A percentile compares a stretch with the other conserved stretches of the same genome.
These are phyloP conservation scores for Paguma larvata DNA, from an alignment of 2,797 vertebrate genomes.

Conservation along the genomic window DNA sequence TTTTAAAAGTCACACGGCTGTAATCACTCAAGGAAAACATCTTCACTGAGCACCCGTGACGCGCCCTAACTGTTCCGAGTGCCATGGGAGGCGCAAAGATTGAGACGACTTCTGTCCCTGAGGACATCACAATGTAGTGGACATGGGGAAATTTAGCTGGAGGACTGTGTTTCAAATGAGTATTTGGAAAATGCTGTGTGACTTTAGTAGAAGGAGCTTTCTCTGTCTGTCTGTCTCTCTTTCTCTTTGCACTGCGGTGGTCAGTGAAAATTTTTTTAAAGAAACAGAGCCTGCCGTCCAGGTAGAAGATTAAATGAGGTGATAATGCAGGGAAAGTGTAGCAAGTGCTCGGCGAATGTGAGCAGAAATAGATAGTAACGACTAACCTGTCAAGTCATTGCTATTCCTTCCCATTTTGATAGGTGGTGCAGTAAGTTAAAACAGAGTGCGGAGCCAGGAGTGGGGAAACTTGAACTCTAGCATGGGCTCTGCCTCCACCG, in stretches of 20 bases:
- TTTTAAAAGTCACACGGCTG: background rate
- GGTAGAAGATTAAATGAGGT: background rate
- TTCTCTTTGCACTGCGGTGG: background rate
- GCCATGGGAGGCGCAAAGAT: background rate
- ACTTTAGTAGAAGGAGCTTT: background rate
- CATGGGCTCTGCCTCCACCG: background rate
- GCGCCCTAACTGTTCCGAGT: background rate
- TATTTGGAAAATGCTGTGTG: background rate
- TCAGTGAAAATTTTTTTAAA: constrained; percentile 3
- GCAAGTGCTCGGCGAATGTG: background rate
- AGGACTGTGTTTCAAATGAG: background rate
- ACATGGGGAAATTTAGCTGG: background rate
- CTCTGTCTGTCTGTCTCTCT: no score
- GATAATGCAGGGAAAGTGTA: background rate
- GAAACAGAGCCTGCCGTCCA: background rate
- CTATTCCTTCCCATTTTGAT: background rate
- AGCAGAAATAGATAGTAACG: background rate
- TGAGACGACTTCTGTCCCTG: background rate
- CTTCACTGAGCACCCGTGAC: background rate
- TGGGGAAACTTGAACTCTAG: background rate
- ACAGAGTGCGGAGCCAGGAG: background rate
- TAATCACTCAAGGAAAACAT: background rate
- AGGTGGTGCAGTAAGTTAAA: background rate
- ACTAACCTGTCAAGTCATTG: background rate
- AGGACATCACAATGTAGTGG: background rate